phyloP scores from a whole-genome alignment of 2,113 vertebrate species.

The Ceyx margarethae region DNA sequence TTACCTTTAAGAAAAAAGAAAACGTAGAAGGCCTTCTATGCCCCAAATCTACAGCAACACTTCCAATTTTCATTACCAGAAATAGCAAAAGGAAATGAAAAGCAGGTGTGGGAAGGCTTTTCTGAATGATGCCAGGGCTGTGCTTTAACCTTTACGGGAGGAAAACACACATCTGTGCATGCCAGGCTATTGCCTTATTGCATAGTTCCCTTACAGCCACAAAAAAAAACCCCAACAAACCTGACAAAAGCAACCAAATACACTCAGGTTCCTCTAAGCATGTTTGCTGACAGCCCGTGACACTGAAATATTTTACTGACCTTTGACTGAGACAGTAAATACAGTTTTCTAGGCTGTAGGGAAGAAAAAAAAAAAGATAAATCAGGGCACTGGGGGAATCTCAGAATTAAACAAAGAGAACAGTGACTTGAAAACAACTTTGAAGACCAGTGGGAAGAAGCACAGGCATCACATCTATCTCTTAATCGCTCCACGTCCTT shows the following conservation, averaged over 20 bases:
- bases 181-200: constrained; percentile 38
- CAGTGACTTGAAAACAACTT: neutral
- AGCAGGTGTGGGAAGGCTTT: constrained; percentile 76
- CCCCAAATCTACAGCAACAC: constrained; percentile 60
- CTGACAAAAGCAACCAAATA: constrained; percentile 59
- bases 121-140: constrained; percentile 70
- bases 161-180: constrained; percentile 42
- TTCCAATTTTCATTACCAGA: constrained; percentile 77
- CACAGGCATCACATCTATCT: neutral
- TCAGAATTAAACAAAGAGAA: constrained; percentile 52
- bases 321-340: constrained; percentile 39
- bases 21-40: constrained; percentile 60
- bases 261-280: constrained; percentile 41
- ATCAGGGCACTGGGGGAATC: neutral
- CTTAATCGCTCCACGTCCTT: neutral
- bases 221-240: neutral
- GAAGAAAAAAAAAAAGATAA: neutral
- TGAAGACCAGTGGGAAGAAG: constrained; percentile 4
- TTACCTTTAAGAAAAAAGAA: constrained; percentile 65
- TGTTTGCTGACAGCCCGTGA: constrained; percentile 11
- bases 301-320: constrained; percentile 31
- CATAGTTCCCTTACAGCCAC: constrained; percentile 8
- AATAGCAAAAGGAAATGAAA: constrained; percentile 81
- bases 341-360: neutral
- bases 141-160: constrained; percentile 61